These are phyloP conservation scores for Petrocephalus sullivani DNA, from an alignment of 2,797 vertebrate species.

Conservation along the genomic window DNA sequence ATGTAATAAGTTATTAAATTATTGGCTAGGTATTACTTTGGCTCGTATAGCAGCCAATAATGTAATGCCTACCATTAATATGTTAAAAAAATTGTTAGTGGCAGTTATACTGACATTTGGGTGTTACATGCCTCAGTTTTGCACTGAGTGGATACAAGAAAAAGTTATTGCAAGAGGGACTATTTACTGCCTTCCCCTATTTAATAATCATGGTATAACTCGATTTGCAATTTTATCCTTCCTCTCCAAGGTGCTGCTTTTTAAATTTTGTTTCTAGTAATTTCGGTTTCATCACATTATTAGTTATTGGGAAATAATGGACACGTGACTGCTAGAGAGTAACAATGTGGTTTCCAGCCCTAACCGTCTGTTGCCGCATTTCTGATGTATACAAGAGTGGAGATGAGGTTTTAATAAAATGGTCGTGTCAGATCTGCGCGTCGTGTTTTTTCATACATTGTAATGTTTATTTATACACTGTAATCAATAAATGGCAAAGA, in stretches of 20 bases:
- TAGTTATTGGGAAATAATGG: conserved; percentile 22
- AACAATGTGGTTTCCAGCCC: neutral
- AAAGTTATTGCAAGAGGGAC: neutral
- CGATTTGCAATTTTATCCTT: neutral
- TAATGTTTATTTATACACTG: neutral
- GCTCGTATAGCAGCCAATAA: neutral
- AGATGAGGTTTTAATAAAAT: conserved; percentile 51
- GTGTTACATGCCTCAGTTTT: conserved; percentile 21
- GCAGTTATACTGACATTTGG: neutral
- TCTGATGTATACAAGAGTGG: conserved; percentile 19
- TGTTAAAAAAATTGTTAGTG: neutral
- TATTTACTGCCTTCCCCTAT: neutral
- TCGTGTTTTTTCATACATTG: neutral
- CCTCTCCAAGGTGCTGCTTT: conserved; percentile 17
- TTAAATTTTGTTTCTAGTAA: neutral
- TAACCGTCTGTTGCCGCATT: neutral
- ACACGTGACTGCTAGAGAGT: conserved; percentile 7
- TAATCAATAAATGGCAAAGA: neutral
- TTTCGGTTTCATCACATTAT: conserved; percentile 19
- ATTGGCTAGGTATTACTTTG: neutral
- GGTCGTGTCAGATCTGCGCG: conserved; percentile 28
- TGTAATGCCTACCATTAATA: neutral
- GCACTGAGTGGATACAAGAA: neutral
- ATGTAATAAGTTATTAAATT: neutral
- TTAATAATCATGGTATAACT: neutral